These are phyloP conservation scores for Melolontha melolontha DNA, from an alignment of 2,888 invertebrate species.

Conservation along the genomic window DNA sequence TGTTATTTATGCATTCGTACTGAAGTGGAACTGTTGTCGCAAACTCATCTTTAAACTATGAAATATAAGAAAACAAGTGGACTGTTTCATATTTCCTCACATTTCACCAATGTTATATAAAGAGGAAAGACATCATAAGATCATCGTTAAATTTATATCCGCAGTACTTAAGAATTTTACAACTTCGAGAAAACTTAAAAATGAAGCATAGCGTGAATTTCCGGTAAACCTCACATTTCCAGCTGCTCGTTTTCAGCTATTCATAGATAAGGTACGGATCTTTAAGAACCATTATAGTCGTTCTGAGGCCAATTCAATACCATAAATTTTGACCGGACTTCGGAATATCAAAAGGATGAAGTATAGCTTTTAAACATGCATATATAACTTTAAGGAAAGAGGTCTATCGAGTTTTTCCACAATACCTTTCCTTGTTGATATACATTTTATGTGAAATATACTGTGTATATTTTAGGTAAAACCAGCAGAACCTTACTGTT, in stretches of 20 bases:
- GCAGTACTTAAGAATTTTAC: slow-evolving; percentile 37
- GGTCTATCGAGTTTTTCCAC: slow-evolving; percentile 38
- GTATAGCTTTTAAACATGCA: slow-evolving; percentile 44
- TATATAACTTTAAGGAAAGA: slow-evolving; percentile 40
- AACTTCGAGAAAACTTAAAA: slow-evolving; percentile 42
- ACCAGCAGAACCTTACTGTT: too few relatives aligned
- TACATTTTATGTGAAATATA: slow-evolving; percentile 34
- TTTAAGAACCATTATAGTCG: slow-evolving; percentile 52
- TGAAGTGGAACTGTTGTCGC: too few relatives aligned
- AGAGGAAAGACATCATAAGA: slow-evolving; percentile 23
- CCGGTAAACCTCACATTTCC: slow-evolving; percentile 46
- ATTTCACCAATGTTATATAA: slow-evolving; percentile 4
- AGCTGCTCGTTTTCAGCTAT: slow-evolving; percentile 52
- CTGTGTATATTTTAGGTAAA: slow-evolving; percentile 19
- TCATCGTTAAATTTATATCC: slow-evolving; percentile 38
- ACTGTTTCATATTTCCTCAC: neutral
- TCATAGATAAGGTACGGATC: slow-evolving; percentile 51
- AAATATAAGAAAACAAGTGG: too few relatives aligned
- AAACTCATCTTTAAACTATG: too few relatives aligned
- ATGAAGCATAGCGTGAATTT: slow-evolving; percentile 47
- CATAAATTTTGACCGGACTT: slow-evolving; percentile 52
- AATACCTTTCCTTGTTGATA: slow-evolving; percentile 34
- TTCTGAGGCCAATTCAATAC: slow-evolving; percentile 52
- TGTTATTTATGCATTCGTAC: too few relatives aligned
- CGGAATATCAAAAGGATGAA: slow-evolving; percentile 52